Percentiles rank a stretch among this genome's conserved stretches.
phyloP scores from a whole-genome alignment of 2,888 invertebrate species.

The Pinctada fucata region DNA sequence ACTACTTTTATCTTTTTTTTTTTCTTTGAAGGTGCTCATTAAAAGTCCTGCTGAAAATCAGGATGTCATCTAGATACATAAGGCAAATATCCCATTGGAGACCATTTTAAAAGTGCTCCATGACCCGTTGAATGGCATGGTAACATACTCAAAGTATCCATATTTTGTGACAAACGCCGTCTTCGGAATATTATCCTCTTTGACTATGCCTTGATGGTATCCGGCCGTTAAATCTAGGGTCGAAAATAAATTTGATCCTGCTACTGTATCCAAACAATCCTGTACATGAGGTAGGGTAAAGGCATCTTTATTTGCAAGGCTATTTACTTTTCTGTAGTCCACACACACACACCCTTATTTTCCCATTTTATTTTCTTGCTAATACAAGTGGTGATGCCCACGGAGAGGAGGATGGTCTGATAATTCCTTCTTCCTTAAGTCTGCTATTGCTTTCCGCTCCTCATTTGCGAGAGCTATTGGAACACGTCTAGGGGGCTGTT shows the following conservation, averaged over 20 bases:
- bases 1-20: constrained; percentile 32
- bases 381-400: constrained; percentile 32
- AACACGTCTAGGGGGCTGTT: constrained; percentile 32
- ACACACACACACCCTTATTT: constrained; percentile 21
- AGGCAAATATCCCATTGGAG: constrained; percentile 40
- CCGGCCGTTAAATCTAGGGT: constrained; percentile 11
- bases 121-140: constrained; percentile 33
- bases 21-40: constrained; percentile 27
- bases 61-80: constrained; percentile 36
- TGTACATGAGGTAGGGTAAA: constrained; percentile 28
- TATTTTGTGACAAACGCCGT: constrained; percentile 28
- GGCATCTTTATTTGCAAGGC: constrained; percentile 14
- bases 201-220: constrained; percentile 22
- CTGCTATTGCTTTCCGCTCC: neutral
- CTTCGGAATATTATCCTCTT: constrained; percentile 22
- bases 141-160: constrained; percentile 23
- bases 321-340: constrained; percentile 25
- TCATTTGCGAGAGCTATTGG: constrained; percentile 34
- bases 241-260: neutral
- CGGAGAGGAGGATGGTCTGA: constrained; percentile 30
- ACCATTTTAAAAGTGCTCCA: constrained; percentile 37
- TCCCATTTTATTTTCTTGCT: constrained; percentile 25
- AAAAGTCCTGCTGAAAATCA: constrained; percentile 32
- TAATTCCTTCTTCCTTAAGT: constrained; percentile 22
- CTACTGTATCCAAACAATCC: constrained; percentile 4